A percentile compares a stretch with the other conserved stretches of the same genome.
Evolutionary conservation across 2,888 invertebrate species (phyloP).

Genomic region (Hirtodrosophila duncani): DNA sequence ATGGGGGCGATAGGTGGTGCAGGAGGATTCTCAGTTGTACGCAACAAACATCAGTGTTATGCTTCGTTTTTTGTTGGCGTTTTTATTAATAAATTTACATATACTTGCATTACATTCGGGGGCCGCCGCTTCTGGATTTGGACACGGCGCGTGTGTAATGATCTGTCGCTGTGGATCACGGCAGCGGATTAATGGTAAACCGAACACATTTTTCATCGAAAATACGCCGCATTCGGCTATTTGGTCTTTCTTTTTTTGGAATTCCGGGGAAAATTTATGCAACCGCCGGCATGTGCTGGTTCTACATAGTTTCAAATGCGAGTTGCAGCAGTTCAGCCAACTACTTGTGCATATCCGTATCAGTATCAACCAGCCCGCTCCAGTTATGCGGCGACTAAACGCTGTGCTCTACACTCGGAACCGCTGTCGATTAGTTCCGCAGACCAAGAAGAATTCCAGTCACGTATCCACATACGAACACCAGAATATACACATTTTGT

Average conservation of each 20-base stretch:
- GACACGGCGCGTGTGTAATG: slow-evolving; percentile 73
- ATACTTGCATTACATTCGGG: slow-evolving; percentile 16
- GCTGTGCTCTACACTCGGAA: slow-evolving; percentile 61
- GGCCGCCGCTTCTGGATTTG: not conserved
- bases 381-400: slow-evolving; percentile 61
- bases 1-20: not conserved
- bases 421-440: not conserved
- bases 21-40: slow-evolving; percentile 22
- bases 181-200: slow-evolving; percentile 74
- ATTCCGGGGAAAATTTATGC: slow-evolving; percentile 5
- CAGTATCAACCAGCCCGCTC: slow-evolving; percentile 21
- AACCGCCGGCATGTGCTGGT: not conserved
- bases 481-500: too few relatives aligned
- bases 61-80: slow-evolving; percentile 27
- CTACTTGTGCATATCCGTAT: too few relatives aligned
- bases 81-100: slow-evolving; percentile 71
- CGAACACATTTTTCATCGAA: slow-evolving; percentile 69
- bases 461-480: too few relatives aligned
- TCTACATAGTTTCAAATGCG: slow-evolving; percentile 17
- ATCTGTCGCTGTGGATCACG: slow-evolving; percentile 73
- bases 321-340: slow-evolving; percentile 52
- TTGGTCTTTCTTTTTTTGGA: slow-evolving; percentile 22
- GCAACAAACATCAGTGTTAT: too few relatives aligned
- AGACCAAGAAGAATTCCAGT: too few relatives aligned
- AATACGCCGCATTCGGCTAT: slow-evolving; percentile 28